These are phyloP conservation scores for Aphelocoma coerulescens DNA, from an alignment of 2,113 vertebrate species.

Conservation along the genomic window DNA sequence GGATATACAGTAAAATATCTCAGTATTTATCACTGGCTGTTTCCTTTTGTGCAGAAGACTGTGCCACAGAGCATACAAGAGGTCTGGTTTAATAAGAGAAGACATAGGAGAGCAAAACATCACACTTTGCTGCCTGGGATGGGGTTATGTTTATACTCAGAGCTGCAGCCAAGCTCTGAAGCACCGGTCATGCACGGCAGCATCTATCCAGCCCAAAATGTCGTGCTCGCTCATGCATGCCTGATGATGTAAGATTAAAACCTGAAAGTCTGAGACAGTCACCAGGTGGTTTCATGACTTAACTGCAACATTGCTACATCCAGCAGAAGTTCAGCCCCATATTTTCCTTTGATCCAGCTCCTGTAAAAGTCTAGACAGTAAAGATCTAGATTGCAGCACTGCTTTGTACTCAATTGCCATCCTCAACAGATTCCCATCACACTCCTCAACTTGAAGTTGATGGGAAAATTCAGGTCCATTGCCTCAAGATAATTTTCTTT, in stretches of 20 bases:
- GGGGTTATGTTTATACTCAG: background rate
- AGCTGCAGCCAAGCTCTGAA: background rate
- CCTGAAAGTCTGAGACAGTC: background rate
- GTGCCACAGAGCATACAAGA: background rate
- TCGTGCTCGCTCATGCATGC: background rate
- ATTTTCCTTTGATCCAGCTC: background rate
- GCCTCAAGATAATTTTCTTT: background rate
- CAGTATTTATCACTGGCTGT: background rate
- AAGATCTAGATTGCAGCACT: background rate
- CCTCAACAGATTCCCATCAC: background rate
- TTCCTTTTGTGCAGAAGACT: background rate
- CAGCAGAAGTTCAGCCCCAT: background rate
- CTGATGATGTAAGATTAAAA: background rate
- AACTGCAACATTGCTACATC: background rate
- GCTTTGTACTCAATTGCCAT: background rate
- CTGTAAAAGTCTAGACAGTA: too few relatives aligned
- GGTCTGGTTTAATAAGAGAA: background rate
- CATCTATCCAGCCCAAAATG: background rate
- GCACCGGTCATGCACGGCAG: rapidly evolving
- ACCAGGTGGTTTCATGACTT: background rate
- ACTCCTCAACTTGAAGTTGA: too few relatives aligned
- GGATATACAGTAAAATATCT: background rate
- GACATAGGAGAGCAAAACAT: background rate
- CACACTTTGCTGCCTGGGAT: background rate
- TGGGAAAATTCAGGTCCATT: background rate